phyloP scores from a whole-genome alignment of 2,888 invertebrate species.

The Notodonta ziczac region DNA sequence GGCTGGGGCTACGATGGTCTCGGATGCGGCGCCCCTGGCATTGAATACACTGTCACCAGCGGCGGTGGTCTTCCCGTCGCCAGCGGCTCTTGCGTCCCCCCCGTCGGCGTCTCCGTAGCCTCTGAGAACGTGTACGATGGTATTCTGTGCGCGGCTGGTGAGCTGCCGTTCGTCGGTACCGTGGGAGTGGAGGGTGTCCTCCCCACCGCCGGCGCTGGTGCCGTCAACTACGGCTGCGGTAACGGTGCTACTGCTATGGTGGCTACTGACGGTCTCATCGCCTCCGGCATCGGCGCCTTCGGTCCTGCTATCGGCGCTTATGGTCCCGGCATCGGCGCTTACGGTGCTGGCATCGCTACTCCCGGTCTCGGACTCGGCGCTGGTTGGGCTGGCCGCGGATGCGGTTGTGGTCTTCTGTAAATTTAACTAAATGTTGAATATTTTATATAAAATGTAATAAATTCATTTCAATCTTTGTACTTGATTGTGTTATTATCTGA shows the following conservation, averaged over 20 bases:
- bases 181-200: conserved; percentile 50
- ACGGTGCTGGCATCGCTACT: not conserved
- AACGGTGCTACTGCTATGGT: conserved; percentile 45
- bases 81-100: conserved; percentile 53
- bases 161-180: conserved; percentile 49
- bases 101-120: conserved; percentile 52
- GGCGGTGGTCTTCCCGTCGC: conserved; percentile 53
- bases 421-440: too few species aligned
- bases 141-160: conserved; percentile 41
- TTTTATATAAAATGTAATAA: too few species aligned
- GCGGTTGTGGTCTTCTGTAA: not conserved
- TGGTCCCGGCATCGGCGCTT: not conserved
- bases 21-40: conserved; percentile 20
- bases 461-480: too few species aligned
- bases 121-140: conserved; percentile 54
- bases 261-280: conserved; percentile 34
- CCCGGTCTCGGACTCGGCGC: not conserved
- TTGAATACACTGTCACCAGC: conserved; percentile 45
- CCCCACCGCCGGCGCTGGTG: conserved; percentile 51
- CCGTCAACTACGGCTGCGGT: conserved; percentile 53
- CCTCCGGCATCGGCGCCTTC: conserved; percentile 22
- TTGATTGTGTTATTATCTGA: too few species aligned
- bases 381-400: conserved; percentile 1
- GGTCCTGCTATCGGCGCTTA: conserved; percentile 22
- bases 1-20: conserved; percentile 12